Evolutionary conservation across 2,888 invertebrate species (phyloP), one percentile per base, ranked within the genome.

Genomic region (Euproctis similis): DNA sequence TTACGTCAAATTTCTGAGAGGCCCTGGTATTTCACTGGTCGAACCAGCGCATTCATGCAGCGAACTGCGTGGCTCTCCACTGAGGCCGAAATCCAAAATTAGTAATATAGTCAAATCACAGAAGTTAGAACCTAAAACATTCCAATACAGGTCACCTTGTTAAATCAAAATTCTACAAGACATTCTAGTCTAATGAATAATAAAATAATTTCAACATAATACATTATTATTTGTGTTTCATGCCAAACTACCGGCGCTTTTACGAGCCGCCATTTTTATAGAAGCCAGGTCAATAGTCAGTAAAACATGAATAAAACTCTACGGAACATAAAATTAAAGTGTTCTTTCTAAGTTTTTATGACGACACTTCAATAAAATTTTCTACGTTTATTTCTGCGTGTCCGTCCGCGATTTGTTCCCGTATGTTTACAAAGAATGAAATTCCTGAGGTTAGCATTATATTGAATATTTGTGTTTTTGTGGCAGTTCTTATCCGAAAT

Each of bases 401-500:
- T 24, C 1, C 8, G 13, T 21, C 18, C 25, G 30, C 26, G 36
- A 31, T 39, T 18, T 26, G n/a, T 1, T 7, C 6, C 26, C 24
- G 28, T 50, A 28, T 30, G 22, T 50, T 47, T 39, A 24, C 19
- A n/a, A 1, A 28, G 36, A 28, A 50, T 50, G 39, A 42, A 19
- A 42, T 39, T 43, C 34, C 27, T 25, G 46, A 19, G 33, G 37
- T 30, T 23, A 22, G 24, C 26, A 29, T 46, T 52, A 47, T 42
- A 47, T 47, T 43, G 39, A 47, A 53, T n/a, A n/a, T 42, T 24
- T 34, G 28, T 38, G 26, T 38, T 38, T 34, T 24, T 10, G 12
- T 12, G 18, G 18, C 23, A 24, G 14, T 14, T n/a, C 20, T n/a
- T 28, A 28, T 28, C 16, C 13, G 12, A 13, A 23, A 24, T 12